Evolutionary conservation across 2,113 vertebrate species (phyloP), one percentile per base, ranked within the genome.

Genomic region (Erythrocercus mccallii): DNA sequence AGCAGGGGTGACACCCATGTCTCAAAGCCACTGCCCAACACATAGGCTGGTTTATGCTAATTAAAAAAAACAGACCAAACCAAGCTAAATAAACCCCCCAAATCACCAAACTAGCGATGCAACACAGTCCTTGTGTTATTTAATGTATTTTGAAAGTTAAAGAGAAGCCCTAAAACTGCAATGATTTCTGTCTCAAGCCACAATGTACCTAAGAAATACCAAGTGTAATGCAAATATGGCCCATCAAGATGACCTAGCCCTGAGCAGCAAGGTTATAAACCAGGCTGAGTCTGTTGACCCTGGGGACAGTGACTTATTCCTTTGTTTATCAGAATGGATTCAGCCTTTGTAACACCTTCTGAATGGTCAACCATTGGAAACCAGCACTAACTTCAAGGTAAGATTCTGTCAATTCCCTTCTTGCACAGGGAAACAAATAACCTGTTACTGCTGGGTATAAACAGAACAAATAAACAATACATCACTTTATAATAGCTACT

Each of bases 41-140:
- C 10, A 37, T 0, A 6, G 7, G 9, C 11, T 69, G 28, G 17
- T 24, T 73, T 27, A n/a, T 0, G 0, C 3, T 54, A 69, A 40
- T 61, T 37, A 1, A 51, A 83, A 45, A 73, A 69, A 51, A 54
- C 53, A 64, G 3, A 47, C 8, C 12, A 25, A 10, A 2, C 31
- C 10, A 53, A 22, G 33, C 12, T 21, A 57, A 44, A 35, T 10
- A 38, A 44, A n/a, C 24, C 18, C 20, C 14, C 21, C 3, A 80
- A 56, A 1, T 2, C 15, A 45, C 19, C 28, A 69, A 78, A 48
- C 22, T 20, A 81, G 22, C 0, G 38, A 31, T 81, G 23, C 18
- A 60, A 38, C 18, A 44, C 40, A 81, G 15, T 5, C 27, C 30
- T 37, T 33, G 5, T 30, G 22, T 2, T 33, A 31, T 48, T 85